Evolutionary conservation across 2,113 vertebrate genomes (phyloP).

Genomic region (Stigmatopora argus): DNA sequence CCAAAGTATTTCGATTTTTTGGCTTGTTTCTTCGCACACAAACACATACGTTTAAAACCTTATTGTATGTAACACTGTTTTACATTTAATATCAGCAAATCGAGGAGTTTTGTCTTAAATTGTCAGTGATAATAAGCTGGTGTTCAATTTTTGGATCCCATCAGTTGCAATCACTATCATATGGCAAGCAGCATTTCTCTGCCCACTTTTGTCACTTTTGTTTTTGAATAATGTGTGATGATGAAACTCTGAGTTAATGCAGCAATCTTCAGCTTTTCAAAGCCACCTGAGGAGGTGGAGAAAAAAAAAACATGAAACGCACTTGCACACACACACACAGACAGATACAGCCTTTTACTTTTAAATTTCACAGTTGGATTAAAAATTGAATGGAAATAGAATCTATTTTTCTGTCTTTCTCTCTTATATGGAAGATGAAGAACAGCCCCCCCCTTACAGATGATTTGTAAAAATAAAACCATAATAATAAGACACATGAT

Average conservation of each 20-base stretch:
- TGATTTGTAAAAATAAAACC: neutral
- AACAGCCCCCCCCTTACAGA: slow-evolving; percentile 55
- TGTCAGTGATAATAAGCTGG: slow-evolving; percentile 26
- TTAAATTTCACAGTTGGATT: slow-evolving; percentile 68
- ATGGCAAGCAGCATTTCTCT: slow-evolving; percentile 26
- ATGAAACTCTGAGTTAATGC: slow-evolving; percentile 50
- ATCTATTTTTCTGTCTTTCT: slow-evolving; percentile 37
- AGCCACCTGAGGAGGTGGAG: slow-evolving; percentile 32
- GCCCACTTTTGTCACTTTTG: slow-evolving; percentile 20
- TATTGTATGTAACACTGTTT: neutral
- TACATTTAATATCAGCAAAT: neutral
- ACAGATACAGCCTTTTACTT: slow-evolving; percentile 45
- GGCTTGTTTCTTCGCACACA: slow-evolving; percentile 3
- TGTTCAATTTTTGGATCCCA: slow-evolving; percentile 5
- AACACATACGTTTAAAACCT: neutral
- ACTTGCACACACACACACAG: neutral
- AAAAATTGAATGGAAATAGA: slow-evolving; percentile 62
- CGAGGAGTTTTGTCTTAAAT: slow-evolving; percentile 19
- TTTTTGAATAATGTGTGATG: slow-evolving; percentile 35
- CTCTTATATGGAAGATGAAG: neutral
- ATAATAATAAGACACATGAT: neutral
- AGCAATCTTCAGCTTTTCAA: slow-evolving; percentile 32
- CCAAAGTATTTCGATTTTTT: slow-evolving; percentile 69
- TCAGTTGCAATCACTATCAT: slow-evolving; percentile 37
- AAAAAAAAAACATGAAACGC: slow-evolving; percentile 20